A percentile compares a stretch with the other conserved stretches of the same genome.
phyloP scores from a whole-genome alignment of 1,140 invertebrate species.

The Phymastichus coffea region DNA sequence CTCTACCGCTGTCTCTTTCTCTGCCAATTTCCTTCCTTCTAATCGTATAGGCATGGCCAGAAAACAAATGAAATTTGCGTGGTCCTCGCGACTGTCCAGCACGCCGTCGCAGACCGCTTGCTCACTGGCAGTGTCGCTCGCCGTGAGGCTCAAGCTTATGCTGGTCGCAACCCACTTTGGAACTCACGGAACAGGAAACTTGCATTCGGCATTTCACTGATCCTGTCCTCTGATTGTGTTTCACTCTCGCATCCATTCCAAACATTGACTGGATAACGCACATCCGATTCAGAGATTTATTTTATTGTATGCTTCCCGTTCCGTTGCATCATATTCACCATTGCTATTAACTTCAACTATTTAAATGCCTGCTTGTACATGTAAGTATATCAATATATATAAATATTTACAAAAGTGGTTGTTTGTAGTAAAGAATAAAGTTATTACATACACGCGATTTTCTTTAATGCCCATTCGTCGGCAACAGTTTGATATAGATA shows the following conservation, averaged over 20 bases:
- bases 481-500: constrained; percentile 56
- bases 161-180: no score
- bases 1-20: constrained; percentile 14
- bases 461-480: constrained; percentile 55
- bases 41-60: constrained; percentile 26
- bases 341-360: constrained; percentile 30
- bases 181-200: no score
- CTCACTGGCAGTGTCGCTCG: neutral
- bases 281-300: constrained; percentile 20
- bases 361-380: constrained; percentile 27
- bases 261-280: constrained; percentile 21
- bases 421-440: constrained; percentile 42
- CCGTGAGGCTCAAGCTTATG: neutral
- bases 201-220: no score
- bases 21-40: constrained; percentile 3
- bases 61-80: no score
- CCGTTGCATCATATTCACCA: constrained; percentile 26
- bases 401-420: constrained; percentile 35
- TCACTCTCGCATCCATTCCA: no score
- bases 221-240: no score
- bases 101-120: neutral
- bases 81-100: neutral
- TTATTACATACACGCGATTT: constrained; percentile 47
- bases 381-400: constrained; percentile 25
- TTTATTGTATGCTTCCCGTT: constrained; percentile 13